Conservation (phyloP, 2,888 invertebrate species). For the Cephus nigrinus region DNA sequence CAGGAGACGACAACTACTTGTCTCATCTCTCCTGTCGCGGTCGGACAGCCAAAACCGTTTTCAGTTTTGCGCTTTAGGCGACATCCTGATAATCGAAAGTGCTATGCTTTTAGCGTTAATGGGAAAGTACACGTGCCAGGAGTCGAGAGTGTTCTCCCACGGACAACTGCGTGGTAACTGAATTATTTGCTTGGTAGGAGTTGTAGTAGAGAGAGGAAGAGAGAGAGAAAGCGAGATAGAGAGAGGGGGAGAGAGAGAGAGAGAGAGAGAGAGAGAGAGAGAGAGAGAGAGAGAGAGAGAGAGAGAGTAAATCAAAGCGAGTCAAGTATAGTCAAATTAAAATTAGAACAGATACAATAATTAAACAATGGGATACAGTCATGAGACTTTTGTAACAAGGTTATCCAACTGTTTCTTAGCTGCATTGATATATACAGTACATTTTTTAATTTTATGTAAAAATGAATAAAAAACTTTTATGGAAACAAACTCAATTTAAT, state of each 20-base stretch:
- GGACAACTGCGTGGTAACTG: conserved; percentile 59
- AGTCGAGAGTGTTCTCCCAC: conserved; percentile 36
- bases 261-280: not conserved
- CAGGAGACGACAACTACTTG: no score
- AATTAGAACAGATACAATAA: no score
- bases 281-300: not conserved
- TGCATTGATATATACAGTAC: no score
- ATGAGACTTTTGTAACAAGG: conserved; percentile 50
- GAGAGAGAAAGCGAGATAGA: conserved; percentile 10
- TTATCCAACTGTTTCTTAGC: no score
- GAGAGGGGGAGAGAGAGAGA: not conserved
- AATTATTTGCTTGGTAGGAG: conserved; percentile 39
- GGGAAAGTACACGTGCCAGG: conserved; percentile 58
- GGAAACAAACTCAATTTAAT: no score
- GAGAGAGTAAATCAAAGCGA: not conserved
- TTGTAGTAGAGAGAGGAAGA: conserved; percentile 8
- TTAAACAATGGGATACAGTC: conserved; percentile 27
- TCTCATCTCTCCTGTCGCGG: no score
- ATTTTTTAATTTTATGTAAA: no score
- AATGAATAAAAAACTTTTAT: no score
- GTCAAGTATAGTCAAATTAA: no score
- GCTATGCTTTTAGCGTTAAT: conserved; percentile 65
- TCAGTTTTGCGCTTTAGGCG: conserved; percentile 57
- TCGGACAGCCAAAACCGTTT: conserved; percentile 36
- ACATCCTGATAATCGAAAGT: conserved; percentile 64